Conservation (phyloP, 2,113 vertebrate genomes). For the Caranx melampygus region DNA sequence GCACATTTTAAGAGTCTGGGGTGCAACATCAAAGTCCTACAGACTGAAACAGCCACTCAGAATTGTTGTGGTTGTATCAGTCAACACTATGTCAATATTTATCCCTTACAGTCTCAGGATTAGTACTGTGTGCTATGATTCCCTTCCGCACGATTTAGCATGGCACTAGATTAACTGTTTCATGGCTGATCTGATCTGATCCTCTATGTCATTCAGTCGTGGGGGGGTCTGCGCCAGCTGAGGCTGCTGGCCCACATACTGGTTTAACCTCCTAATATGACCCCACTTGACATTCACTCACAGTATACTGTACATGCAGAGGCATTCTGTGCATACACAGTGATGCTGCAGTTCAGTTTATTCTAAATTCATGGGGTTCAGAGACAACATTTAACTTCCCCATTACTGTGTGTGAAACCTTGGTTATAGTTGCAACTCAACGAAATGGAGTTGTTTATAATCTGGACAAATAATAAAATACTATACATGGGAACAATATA, state of each 20-base stretch:
- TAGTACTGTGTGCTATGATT: constrained; percentile 73
- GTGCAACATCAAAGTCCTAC: not conserved
- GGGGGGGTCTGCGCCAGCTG: constrained; percentile 24
- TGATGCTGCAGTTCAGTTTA: constrained; percentile 5
- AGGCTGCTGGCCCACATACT: constrained; percentile 70
- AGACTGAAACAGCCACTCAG: constrained; percentile 13
- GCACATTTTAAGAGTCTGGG: not conserved
- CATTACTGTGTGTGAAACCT: not conserved
- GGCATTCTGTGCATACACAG: not conserved
- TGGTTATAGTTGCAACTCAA: not conserved
- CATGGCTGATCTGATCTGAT: constrained; percentile 75
- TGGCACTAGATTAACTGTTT: constrained; percentile 76
- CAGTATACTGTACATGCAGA: constrained; percentile 25
- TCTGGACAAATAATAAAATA: constrained; percentile 10
- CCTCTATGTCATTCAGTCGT: constrained; percentile 42
- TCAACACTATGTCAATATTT: constrained; percentile 77
- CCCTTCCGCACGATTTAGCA: constrained; percentile 73
- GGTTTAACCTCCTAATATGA: constrained; percentile 59
- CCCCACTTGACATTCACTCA: constrained; percentile 53
- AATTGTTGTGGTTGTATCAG: constrained; percentile 69
- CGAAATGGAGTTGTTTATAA: constrained; percentile 6
- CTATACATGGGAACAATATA: constrained; percentile 16
- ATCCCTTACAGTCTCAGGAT: constrained; percentile 68
- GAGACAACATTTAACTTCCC: not conserved
- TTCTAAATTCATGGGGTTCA: constrained; percentile 4